These are phyloP conservation scores for Zoanthus sansibaricus DNA, from an alignment of 92 coral and sea anemone genomes.

Conservation along the genomic window DNA sequence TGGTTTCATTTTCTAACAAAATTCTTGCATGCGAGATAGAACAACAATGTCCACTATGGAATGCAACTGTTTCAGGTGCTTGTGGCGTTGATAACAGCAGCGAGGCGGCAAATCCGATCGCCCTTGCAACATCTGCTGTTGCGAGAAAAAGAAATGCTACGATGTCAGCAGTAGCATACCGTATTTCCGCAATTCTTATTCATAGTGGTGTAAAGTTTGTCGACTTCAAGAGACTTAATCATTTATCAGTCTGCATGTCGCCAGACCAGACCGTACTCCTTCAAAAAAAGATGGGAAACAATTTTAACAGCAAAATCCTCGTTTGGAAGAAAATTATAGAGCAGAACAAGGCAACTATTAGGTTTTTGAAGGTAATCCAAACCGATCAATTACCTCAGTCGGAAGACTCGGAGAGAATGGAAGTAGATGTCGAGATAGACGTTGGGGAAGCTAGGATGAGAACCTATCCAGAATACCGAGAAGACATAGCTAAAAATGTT, in stretches of 20 bases:
- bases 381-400: background rate
- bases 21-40: conserved; percentile 14
- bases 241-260: conserved; percentile 49
- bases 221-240: conserved; percentile 40
- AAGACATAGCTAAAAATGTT: background rate
- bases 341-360: conserved; percentile 14
- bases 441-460: conserved; percentile 7
- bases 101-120: conserved; percentile 8
- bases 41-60: conserved; percentile 34
- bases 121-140: conserved; percentile 40
- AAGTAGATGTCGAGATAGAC: background rate
- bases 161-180: conserved; percentile 51
- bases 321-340: conserved; percentile 21
- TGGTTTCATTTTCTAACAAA: conserved; percentile 1
- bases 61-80: conserved; percentile 41
- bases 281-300: conserved; percentile 47
- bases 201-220: conserved; percentile 51
- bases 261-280: conserved; percentile 29
- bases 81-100: conserved; percentile 18
- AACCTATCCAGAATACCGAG: background rate
- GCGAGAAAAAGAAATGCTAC: conserved; percentile 39
- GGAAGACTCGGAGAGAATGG: background rate
- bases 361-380: conserved; percentile 20
- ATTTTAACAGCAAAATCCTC: conserved; percentile 28
- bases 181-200: conserved; percentile 47